phyloP scores from a whole-genome alignment of 2,797 vertebrate species.

The Takifugu ocellatus region DNA sequence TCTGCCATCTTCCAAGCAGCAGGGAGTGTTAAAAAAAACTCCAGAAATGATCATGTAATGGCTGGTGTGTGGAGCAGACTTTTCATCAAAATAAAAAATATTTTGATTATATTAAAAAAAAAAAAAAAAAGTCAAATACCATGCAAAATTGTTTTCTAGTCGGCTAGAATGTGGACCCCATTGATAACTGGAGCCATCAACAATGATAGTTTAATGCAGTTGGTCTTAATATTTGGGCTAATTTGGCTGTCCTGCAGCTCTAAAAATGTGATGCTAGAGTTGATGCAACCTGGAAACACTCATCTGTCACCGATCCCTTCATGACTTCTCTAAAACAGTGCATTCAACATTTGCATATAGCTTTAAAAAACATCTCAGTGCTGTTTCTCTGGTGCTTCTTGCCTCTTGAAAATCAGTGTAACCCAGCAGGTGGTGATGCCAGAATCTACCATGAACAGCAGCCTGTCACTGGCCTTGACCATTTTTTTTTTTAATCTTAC shows the following conservation, averaged over 20 bases:
- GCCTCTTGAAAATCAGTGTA: background rate
- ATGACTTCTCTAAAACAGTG: slow-evolving; percentile 1
- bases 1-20: slow-evolving; percentile 9
- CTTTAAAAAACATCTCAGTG: background rate
- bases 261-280: too few relatives aligned
- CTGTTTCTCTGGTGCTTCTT: background rate
- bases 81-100: background rate
- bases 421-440: background rate
- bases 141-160: too few relatives aligned
- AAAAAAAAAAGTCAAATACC: too few relatives aligned
- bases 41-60: slow-evolving; percentile 19
- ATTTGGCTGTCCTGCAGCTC: too few relatives aligned
- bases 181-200: too few relatives aligned
- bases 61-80: slow-evolving; percentile 10
- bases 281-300: background rate
- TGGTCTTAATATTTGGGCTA: too few relatives aligned
- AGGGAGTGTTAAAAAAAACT: slow-evolving; percentile 5
- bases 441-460: background rate
- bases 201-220: too few relatives aligned
- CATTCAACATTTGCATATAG: slow-evolving; percentile 9
- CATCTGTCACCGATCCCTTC: background rate
- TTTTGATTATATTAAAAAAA: too few relatives aligned
- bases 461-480: background rate
- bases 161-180: too few relatives aligned
- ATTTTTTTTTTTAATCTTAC: background rate